Evolutionary conservation across 2,113 vertebrate species (phyloP).

Genomic region (Lophius piscatorius): DNA sequence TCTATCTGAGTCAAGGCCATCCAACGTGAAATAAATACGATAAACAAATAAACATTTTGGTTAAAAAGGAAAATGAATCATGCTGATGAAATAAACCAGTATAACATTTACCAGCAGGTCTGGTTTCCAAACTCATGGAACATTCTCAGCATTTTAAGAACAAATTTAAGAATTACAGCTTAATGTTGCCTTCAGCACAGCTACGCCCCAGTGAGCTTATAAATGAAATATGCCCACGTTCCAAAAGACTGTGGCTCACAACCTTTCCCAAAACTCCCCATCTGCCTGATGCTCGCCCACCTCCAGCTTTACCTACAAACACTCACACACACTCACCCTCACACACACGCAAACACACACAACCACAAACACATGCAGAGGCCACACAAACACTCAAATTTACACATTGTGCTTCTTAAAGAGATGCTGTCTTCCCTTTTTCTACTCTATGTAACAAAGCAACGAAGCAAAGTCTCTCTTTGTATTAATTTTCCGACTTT

Average conservation of each 20-base stretch:
- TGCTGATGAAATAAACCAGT: constrained; percentile 12
- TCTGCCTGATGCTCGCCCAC: constrained; percentile 40
- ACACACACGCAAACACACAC: constrained; percentile 15
- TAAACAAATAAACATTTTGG: constrained; percentile 4
- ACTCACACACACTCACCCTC: constrained; percentile 20
- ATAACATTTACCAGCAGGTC: constrained; percentile 22
- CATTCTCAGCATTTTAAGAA: constrained; percentile 21
- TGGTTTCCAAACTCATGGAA: constrained; percentile 40
- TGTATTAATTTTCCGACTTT: constrained; percentile 46
- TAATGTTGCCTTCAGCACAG: constrained; percentile 64
- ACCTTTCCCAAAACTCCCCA: constrained; percentile 66
- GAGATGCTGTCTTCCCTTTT: background rate
- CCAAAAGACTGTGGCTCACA: constrained; percentile 51
- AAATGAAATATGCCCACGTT: constrained; percentile 71
- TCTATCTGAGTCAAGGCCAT: no score
- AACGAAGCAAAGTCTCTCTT: constrained; percentile 40
- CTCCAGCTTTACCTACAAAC: constrained; percentile 29
- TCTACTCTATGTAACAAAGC: constrained; percentile 36
- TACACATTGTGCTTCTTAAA: constrained; percentile 20
- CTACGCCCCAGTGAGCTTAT: constrained; percentile 59
- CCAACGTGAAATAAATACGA: no score
- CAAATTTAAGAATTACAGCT: constrained; percentile 49
- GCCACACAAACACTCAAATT: constrained; percentile 44
- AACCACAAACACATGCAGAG: constrained; percentile 11
- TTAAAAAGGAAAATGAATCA: constrained; percentile 2